These are phyloP conservation scores for Prunella fulvescens DNA, from an alignment of 2,113 vertebrate species.

Conservation along the genomic window DNA sequence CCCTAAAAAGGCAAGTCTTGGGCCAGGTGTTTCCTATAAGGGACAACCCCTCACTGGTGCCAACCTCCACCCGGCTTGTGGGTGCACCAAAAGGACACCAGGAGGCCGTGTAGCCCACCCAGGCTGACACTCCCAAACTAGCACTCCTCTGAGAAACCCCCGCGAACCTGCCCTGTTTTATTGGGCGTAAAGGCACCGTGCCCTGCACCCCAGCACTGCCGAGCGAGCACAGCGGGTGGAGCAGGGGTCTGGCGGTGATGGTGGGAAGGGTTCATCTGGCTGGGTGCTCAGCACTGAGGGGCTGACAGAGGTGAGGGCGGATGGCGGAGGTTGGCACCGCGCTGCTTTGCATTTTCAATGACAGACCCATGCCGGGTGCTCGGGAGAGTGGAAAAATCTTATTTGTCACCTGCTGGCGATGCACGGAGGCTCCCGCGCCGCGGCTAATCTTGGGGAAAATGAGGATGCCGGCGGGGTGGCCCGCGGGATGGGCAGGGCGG, in stretches of 20 bases:
- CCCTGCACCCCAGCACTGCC: not conserved
- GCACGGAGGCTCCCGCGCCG: constrained; percentile 34
- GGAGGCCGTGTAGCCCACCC: not conserved
- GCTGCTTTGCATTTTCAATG: constrained; percentile 69
- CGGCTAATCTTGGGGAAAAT: constrained; percentile 47
- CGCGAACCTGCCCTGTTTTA: not conserved
- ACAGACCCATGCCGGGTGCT: constrained; percentile 67
- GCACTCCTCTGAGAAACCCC: not conserved
- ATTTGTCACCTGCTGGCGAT: constrained; percentile 70
- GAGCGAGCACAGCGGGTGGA: fast-evolving
- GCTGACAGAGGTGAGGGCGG: not conserved
- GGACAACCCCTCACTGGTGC: not conserved
- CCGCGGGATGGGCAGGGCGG: not conserved
- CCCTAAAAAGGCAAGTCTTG: not conserved
- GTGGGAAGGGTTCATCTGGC: not conserved
- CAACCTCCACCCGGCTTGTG: not conserved
- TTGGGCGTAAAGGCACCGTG: not conserved
- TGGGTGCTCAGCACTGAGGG: not conserved
- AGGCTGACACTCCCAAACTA: not conserved
- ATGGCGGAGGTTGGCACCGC: not conserved
- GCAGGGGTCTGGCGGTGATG: fast-evolving
- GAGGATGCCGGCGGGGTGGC: constrained; percentile 29
- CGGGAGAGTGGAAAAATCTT: constrained; percentile 72
- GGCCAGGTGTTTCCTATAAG: not conserved
- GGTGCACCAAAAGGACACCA: not conserved